Percentiles rank a stretch among this genome's conserved stretches.
phyloP scores from a whole-genome alignment of 2,888 invertebrate genomes.

The Craniophora ligustri region DNA sequence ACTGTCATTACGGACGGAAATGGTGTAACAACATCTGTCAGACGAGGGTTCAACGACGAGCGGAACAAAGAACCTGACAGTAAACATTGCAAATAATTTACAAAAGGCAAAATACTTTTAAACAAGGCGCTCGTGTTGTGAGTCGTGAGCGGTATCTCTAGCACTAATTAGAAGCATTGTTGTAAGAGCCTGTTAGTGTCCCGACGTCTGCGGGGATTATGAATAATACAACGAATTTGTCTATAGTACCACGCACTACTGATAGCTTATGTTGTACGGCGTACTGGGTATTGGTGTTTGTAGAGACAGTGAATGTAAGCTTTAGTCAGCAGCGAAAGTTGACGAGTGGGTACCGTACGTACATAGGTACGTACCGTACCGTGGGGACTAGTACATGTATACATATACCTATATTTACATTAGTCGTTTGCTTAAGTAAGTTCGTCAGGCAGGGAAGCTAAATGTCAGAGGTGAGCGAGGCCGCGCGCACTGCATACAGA shows the following conservation, averaged over 20 bases:
- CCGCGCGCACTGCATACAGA: constrained; percentile 2
- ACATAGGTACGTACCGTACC: too few species aligned
- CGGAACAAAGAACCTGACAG: constrained; percentile 39
- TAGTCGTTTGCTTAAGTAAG: background rate
- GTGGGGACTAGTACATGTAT: background rate
- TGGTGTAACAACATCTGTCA: constrained; percentile 40
- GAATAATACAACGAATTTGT: background rate
- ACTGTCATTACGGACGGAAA: constrained; percentile 40
- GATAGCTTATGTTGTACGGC: background rate
- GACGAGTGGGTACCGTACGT: too few species aligned
- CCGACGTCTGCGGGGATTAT: background rate
- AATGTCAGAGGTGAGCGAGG: constrained; percentile 47
- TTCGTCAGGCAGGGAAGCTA: constrained; percentile 2
- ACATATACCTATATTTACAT: background rate
- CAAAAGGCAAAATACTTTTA: constrained; percentile 30
- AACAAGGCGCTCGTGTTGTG: constrained; percentile 9
- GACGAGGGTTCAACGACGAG: constrained; percentile 34
- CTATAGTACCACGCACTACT: background rate
- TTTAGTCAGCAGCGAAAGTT: background rate
- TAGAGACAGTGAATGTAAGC: background rate
- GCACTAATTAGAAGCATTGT: constrained; percentile 23
- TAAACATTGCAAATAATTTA: constrained; percentile 50
- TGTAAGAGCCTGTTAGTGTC: background rate
- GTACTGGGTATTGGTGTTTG: background rate
- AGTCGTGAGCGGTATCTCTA: constrained; percentile 3